phyloP scores from a whole-genome alignment of 2,113 vertebrate genomes.

The zebrafish (Danio rerio) region GRCz12tu NC_133188.1:3153501-3154000 shows the following conservation, averaged over 20 bases:
- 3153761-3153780: constrained; percentile 75
- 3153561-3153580: too few relatives aligned
- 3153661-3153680: constrained; percentile 73
- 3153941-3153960: not conserved
- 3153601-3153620: too few relatives aligned
- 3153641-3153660: constrained; percentile 29
- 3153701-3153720: constrained; percentile 85
- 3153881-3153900: not conserved
- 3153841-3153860: constrained; percentile 55
- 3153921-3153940: not conserved
- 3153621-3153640: too few relatives aligned
- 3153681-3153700: constrained; percentile 83
- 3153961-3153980: not conserved
- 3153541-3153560: too few relatives aligned
- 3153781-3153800: constrained; percentile 84
- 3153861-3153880: not conserved
- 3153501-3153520: too few relatives aligned
- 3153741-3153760: constrained; percentile 71
- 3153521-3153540: too few relatives aligned
- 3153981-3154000: not conserved
- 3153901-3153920: not conserved
- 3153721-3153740: constrained; percentile 84
- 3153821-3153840: constrained; percentile 75
- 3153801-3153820: constrained; percentile 77
- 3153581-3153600: too few relatives aligned